A percentile compares a stretch with the other conserved stretches of the same genome.
These are phyloP conservation scores for Anaspis maculata DNA, from an alignment of 2,888 invertebrate genomes.

Conservation along the genomic window DNA sequence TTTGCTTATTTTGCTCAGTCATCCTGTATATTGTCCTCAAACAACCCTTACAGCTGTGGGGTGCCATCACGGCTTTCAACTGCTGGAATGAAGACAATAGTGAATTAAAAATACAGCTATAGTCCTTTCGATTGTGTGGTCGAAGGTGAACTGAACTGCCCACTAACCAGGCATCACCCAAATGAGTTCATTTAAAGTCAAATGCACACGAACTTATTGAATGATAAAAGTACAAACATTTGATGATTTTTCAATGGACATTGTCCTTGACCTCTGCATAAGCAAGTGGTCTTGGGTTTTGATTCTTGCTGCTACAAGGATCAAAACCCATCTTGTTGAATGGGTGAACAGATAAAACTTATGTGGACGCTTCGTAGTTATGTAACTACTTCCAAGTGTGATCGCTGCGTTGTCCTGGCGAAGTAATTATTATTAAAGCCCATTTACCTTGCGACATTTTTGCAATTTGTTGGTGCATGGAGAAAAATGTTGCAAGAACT, in stretches of 20 bases:
- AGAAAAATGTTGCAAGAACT: too few relatives aligned
- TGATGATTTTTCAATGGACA: background rate
- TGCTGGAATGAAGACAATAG: conserved; percentile 6
- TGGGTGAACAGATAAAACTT: too few relatives aligned
- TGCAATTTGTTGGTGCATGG: background rate
- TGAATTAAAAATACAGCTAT: background rate
- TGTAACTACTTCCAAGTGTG: too few relatives aligned
- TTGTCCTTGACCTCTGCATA: conserved; percentile 11
- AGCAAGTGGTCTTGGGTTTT: too few relatives aligned
- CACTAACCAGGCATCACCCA: too few relatives aligned
- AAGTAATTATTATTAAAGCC: too few relatives aligned
- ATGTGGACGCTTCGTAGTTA: too few relatives aligned
- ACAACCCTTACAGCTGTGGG: conserved; percentile 47
- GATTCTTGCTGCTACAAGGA: too few relatives aligned
- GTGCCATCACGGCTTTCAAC: conserved; percentile 39
- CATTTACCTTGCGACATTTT: conserved; percentile 12
- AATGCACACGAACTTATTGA: background rate
- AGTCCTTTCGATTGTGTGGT: background rate
- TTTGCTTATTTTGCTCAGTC: conserved; percentile 29
- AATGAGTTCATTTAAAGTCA: too few relatives aligned
- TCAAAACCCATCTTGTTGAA: too few relatives aligned
- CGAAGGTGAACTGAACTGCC: background rate
- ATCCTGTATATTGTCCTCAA: conserved; percentile 33
- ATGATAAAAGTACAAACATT: background rate
- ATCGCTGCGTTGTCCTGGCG: conserved; percentile 1